Base-by-base conservation (phyloP, 1,140 invertebrate genomes). In the Pararge aegeria region DNA sequence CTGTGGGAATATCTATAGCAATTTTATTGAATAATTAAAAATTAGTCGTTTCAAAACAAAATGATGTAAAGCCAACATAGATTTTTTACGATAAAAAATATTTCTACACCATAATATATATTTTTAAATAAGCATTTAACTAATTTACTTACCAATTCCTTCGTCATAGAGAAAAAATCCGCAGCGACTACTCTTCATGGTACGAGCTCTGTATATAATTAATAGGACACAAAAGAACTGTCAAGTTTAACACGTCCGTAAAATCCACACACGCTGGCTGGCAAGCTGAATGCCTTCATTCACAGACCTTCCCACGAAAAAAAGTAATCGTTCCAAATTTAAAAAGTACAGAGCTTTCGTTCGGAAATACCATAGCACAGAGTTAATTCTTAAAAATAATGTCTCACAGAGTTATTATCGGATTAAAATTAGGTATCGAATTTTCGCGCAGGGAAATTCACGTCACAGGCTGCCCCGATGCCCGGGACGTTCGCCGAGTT, bases 401-500 rank as follows among this genome's bases (percentile, higher is more conserved):
- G 12, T 44, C 7, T 34, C 30, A 34, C 12, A 16, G 19, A 44
- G 19, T 18, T 50, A 30, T 50, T n/a, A 21, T 21, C 12, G 3
- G 7, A 6, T 50, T 15, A 20, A 20, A 3, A 46, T 18, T 10
- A 16, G 7, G 5, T 48, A 49, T 49, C 46, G 46, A 49, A 49
- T 53, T 52, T 37, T 20, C 7, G 24, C 21, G 18, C 49, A 37
- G 38, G 13, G 16, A 40, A 37, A 37, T 40, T 6, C 16, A 12
- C 19, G 46, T 42, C 21, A 49, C 46, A 55, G 66, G 52, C 64
- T 61, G 61, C 68, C 60, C 34, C 58, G 59, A 62, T 60, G 65
- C 68, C 80, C 77, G 76, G 80, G 80, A 71, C 68, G 74, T 73
- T 52, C 61, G 67, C 20, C 75, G 68, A 70, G 76, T 64, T 80